Base-by-base conservation (phyloP, 2,797 vertebrate species). In the Arremon brunneinucha region DNA sequence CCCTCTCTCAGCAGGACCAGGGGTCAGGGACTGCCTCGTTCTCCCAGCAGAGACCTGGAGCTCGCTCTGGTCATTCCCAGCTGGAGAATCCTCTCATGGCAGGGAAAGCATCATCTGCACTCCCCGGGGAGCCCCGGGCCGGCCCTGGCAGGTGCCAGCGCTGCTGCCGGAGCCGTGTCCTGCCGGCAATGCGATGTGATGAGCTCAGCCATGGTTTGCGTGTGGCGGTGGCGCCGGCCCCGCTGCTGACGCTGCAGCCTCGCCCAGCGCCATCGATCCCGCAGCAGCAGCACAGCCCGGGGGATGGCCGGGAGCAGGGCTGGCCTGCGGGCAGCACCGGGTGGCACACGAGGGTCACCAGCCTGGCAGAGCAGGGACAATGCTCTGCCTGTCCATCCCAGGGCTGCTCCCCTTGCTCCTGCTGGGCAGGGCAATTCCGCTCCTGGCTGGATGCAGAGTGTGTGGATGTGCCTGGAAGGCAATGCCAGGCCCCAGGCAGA, bases 171-270 rank as follows among this genome's bases (percentile, higher is more conserved):
- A 1, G 47, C n/a, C 0, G 23, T 14, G 2, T 68, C 68, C 55
- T 90, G 91, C 92, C 2, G 60, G 93, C 56, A 50, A 13, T 0
- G 68, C 21, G 62, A 87, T 65, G 52, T 21, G 90, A 83, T 87
- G 93, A 95, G 87, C 23, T 0, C 89, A 95, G 94, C 89, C 84
- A 12, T 44, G 30, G 43, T 75, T 20, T 26, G 56, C 7, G 41
- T 0, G 55, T 1, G n/a, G 78, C 19, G 7, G 92, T 35, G 90
- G 93, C 15, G 37, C 90, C 32, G 71, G 87, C 90, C 90, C 74
- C 18, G 44, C 16, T 4, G 37, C 86, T 89, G 94, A 85, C 35
- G 75, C 93, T 87, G 96, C 94, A 65, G 80, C 87, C 85, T 71
- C 26, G 20, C 92, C 6, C 2, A 35, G 83, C 9, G 2, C 5